Evolutionary conservation across 2,113 vertebrate genomes (phyloP), one percentile per base, ranked within the genome.

Genomic region (Illadopsis cleaveri): DNA sequence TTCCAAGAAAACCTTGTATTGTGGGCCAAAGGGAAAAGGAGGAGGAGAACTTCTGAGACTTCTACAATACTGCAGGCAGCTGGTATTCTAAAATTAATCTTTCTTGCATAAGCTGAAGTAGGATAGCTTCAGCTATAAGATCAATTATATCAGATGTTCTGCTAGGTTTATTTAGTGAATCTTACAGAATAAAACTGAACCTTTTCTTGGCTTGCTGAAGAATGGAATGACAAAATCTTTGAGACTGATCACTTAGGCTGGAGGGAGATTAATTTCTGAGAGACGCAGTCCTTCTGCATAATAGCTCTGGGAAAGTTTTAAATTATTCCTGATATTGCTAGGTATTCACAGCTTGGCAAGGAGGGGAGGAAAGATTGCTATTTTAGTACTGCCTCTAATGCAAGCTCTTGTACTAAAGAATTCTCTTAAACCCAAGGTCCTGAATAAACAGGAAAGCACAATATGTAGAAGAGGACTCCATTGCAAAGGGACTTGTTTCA

Each of bases 1-100:
- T 81, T 57, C 62, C n/a, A 5, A 83, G 70, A 93, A 89, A 75
- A 45, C 16, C 17, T 73, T 56, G 12, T 37, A 27, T 40, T 62
- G 35, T 86, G 38, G 30, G 57, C 51, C 50, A 84, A 79, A 90
- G 44, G 5, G 48, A 80, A 76, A 58, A 30, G 37, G 28, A 71
- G 57, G 37, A 75, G 51, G 62, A 91, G 48, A 91, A 83, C n/a
- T 89, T 48, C 21, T 64, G 54, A 76, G 40, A 30, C 45, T 86
- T 87, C 65, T 68, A 54, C 62, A 85, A 76, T 79, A 47, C 60
- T 82, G 40, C 69, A 82, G 47, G 56, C 56, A 71, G 71, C 82
- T 89, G 81, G 30, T 85, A 40, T 70, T 89, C 82, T 87, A 82
- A 85, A 90, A 92, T 87, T 61, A 93, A 86, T 58, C 53, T 83